Evolutionary conservation across 1,140 invertebrate species (phyloP), one percentile per base, ranked within the genome.

Genomic region (Calosoma granatense): DNA sequence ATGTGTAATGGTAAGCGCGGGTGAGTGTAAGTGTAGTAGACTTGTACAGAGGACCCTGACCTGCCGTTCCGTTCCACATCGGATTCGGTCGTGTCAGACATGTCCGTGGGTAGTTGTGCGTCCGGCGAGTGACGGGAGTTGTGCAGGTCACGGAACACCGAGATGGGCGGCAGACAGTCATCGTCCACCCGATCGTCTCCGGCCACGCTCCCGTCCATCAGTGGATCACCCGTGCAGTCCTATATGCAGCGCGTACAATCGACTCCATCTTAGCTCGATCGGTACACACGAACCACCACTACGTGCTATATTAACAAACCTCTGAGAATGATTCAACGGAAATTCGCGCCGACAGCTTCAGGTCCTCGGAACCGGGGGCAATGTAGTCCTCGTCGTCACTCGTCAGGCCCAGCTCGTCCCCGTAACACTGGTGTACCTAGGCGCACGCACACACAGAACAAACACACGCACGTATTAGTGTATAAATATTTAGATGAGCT

Each of bases 301-400:
- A 17, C 22, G 23, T 23, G 51, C 41, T 52, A 2, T 39, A 53
- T 12, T 39, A 56, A 60, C 54, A 64, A 64, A 78, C 78, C 67
- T 81, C 79, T 2, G 74, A 74, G 64, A 79, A 76, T 4, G 78
- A 81, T 55, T 81, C 79, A 15, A 77, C 70, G 1, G 78, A 79
- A 51, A 80, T 60, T 58, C 70, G 70, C 19, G 72, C 72, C 22
- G 78, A 71, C 56, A 81, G 71, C 59, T 77, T 73, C 26, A 81
- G 76, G 15, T 82, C 80, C 54, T 81, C 77, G 12, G 72, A 67
- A 19, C 67, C 65, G 53, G 80, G 73, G 15, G 78, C 73, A 22
- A 84, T 78, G 64, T 95, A 94, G 67, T 92, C 90, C 70, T 96
- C 92, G 72, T 96, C 93, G 71, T 94, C 92, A 12, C 90, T 92